phyloP scores from a whole-genome alignment of 2,888 invertebrate species.

The Lottia gigantea region DNA sequence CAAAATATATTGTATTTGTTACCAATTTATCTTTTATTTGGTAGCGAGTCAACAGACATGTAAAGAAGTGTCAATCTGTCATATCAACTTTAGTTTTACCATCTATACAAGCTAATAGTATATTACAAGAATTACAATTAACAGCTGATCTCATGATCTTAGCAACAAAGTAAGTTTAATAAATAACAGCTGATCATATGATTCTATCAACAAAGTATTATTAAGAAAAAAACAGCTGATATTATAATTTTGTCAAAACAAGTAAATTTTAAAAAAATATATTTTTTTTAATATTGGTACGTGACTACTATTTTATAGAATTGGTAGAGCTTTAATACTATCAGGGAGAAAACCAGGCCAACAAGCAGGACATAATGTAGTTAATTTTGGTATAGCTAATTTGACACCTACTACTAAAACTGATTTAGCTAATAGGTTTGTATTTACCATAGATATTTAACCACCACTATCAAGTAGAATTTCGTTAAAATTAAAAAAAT shows the following conservation, averaged over 20 bases:
- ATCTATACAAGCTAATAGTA: constrained; percentile 44
- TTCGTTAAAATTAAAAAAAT: not conserved
- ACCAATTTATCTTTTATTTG: constrained; percentile 29
- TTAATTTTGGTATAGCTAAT: constrained; percentile 75
- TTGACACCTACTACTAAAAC: constrained; percentile 75
- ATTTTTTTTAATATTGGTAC: not conserved
- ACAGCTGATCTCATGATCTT: constrained; percentile 75
- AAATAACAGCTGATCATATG: too few relatives aligned
- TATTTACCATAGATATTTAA: not conserved
- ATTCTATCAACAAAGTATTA: too few relatives aligned
- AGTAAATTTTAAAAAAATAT: not conserved
- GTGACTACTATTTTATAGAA: constrained; percentile 64
- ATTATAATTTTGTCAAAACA: not conserved
- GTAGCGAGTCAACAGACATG: constrained; percentile 73
- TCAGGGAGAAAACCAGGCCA: constrained; percentile 72
- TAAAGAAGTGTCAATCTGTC: constrained; percentile 72
- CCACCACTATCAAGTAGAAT: not conserved
- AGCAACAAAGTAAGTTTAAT: constrained; percentile 68
- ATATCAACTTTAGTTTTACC: constrained; percentile 41
- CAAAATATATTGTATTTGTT: not conserved
- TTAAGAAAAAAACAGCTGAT: too few relatives aligned
- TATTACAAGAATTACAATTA: constrained; percentile 72
- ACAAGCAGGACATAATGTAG: constrained; percentile 72
- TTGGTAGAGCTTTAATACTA: constrained; percentile 73
- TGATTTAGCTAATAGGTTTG: constrained; percentile 76